These are phyloP conservation scores for Venustaconcha ellipsiformis DNA, from an alignment of 1,140 invertebrate genomes.

Conservation along the genomic window DNA sequence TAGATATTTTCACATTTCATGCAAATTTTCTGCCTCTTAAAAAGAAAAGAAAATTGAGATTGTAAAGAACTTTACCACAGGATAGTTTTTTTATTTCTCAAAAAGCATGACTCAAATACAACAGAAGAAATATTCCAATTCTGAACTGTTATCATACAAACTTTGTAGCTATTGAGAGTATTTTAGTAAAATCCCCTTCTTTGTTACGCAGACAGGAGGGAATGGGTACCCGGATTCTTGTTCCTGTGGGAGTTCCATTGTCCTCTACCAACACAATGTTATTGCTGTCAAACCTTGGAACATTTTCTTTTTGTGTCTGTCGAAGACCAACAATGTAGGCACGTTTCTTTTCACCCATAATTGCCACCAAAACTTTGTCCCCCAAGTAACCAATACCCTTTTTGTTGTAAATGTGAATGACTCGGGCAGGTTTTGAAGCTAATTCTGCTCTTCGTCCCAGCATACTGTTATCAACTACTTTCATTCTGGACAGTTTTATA, in stretches of 20 bases:
- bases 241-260: conserved; percentile 91
- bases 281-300: conserved; percentile 96
- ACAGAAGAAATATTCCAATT: too few species aligned
- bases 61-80: too few species aligned
- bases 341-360: conserved; percentile 97
- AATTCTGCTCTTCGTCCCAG: conserved; percentile 94
- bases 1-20: too few species aligned
- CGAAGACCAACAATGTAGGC: conserved; percentile 92
- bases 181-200: conserved; percentile 90
- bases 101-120: too few species aligned
- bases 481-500: conserved; percentile 77
- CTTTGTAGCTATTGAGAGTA: conserved; percentile 91
- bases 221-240: conserved; percentile 93
- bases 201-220: conserved; percentile 89
- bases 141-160: conserved; percentile 80
- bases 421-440: conserved; percentile 89
- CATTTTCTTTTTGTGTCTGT: conserved; percentile 82
- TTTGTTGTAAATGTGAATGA: conserved; percentile 72
- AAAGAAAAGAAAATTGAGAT: too few species aligned
- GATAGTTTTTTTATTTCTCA: too few species aligned
- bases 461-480: conserved; percentile 96
- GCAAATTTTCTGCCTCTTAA: too few species aligned
- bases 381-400: conserved; percentile 77
- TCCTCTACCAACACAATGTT: conserved; percentile 98
- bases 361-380: conserved; percentile 86